A percentile compares a stretch with the other conserved stretches of the same genome.
These are phyloP conservation scores for Lucifuga dentata DNA, from an alignment of 2,113 vertebrate species.

Conservation along the genomic window DNA sequence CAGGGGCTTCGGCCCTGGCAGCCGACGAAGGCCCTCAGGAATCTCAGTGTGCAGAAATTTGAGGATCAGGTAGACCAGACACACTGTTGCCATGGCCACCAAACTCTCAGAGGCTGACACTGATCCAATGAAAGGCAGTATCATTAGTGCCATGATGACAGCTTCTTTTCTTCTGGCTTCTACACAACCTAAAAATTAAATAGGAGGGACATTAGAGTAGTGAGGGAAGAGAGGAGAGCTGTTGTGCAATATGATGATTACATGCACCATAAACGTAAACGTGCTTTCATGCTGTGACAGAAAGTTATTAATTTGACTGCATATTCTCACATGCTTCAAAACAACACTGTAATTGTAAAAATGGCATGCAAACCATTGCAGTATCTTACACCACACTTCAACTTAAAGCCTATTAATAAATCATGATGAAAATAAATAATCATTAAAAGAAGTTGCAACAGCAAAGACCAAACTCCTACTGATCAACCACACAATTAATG, in stretches of 20 bases:
- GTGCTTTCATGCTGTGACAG: neutral
- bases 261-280: slow-evolving; percentile 16
- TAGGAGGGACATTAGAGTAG: slow-evolving; percentile 50
- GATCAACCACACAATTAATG: neutral
- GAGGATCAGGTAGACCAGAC: slow-evolving; percentile 81
- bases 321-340: neutral
- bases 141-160: slow-evolving; percentile 76
- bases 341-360: neutral
- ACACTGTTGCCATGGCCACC: slow-evolving; percentile 75
- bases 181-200: slow-evolving; percentile 64
- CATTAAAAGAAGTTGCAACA: neutral
- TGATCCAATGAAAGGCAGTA: slow-evolving; percentile 72
- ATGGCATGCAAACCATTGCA: neutral
- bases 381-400: neutral
- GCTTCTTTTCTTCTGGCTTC: slow-evolving; percentile 30
- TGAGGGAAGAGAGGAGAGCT: slow-evolving; percentile 32
- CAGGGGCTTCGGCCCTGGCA: slow-evolving; percentile 86
- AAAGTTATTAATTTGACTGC: too few relatives aligned
- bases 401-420: neutral
- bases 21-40: slow-evolving; percentile 84
- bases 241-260: slow-evolving; percentile 61
- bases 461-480: neutral
- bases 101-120: slow-evolving; percentile 84
- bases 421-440: neutral
- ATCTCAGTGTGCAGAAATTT: slow-evolving; percentile 64